Percentiles rank a stretch among this genome's conserved stretches.
Evolutionary conservation across 1,140 invertebrate genomes (phyloP).

Genomic region (Cydia amplana): DNA sequence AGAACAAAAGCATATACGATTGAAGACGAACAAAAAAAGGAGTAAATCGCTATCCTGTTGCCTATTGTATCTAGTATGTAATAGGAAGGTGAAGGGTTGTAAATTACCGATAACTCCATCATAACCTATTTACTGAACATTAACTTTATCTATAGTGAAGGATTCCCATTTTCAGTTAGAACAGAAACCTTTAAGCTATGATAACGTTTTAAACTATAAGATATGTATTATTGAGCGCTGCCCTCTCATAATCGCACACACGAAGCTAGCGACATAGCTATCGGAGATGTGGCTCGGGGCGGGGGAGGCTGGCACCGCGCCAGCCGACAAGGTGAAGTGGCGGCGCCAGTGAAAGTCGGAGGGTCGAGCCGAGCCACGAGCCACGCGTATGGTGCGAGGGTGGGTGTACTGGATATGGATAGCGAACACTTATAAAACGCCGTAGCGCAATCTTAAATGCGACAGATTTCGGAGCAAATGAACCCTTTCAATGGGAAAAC

Average conservation of each 20-base stretch:
- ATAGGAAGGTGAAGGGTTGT: too few relatives aligned
- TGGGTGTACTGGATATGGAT: not conserved
- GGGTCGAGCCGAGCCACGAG: not conserved
- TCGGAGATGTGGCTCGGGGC: slow-evolving; percentile 28
- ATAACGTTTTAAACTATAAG: too few relatives aligned
- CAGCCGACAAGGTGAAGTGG: slow-evolving; percentile 68
- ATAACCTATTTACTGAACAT: too few relatives aligned
- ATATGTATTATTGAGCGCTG: too few relatives aligned
- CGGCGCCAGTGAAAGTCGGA: slow-evolving; percentile 69
- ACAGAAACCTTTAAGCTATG: too few relatives aligned
- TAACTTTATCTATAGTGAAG: too few relatives aligned
- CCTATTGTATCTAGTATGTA: not conserved
- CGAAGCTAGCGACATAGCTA: not conserved
- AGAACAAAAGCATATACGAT: not conserved
- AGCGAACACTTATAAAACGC: not conserved
- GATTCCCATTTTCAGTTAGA: too few relatives aligned
- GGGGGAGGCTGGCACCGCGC: slow-evolving; percentile 53
- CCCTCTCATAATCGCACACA: not conserved
- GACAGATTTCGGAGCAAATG: too few relatives aligned
- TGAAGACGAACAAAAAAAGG: not conserved
- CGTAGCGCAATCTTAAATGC: too few relatives aligned
- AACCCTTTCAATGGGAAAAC: too few relatives aligned
- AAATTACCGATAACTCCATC: too few relatives aligned
- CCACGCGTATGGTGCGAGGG: not conserved
- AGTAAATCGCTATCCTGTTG: not conserved